Evolutionary conservation across 23 tunicate species (phyloP).

Genomic region (Phallusia fumigata): DNA sequence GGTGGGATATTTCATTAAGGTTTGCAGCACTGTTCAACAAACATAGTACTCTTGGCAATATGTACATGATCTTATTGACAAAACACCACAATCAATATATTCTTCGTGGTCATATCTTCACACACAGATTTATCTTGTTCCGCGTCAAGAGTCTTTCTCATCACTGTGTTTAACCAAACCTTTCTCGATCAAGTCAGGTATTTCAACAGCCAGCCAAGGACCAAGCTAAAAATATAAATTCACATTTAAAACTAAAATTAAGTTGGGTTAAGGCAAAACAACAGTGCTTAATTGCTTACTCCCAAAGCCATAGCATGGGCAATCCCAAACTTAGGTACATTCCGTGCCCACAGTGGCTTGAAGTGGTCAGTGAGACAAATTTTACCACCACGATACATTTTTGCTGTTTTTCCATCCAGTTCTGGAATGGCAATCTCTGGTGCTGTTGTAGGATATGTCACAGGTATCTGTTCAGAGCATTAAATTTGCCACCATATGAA

Average conservation of each 20-base stretch:
- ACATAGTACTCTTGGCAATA: too few species aligned
- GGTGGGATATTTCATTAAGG: too few species aligned
- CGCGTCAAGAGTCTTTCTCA: slow-evolving; percentile 26
- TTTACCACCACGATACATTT: slow-evolving; percentile 98
- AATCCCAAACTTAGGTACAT: slow-evolving; percentile 97
- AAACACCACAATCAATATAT: background rate
- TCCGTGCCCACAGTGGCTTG: slow-evolving; percentile 98
- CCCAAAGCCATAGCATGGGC: slow-evolving; percentile 99
- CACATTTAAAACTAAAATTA: too few species aligned
- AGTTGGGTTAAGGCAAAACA: too few species aligned
- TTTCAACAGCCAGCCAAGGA: slow-evolving; percentile 99
- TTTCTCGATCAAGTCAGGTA: slow-evolving; percentile 88
- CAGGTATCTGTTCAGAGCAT: slow-evolving; percentile 56
- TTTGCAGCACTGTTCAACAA: too few species aligned
- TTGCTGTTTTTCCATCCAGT: slow-evolving; percentile 99
- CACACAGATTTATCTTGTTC: too few species aligned
- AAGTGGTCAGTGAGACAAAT: slow-evolving; percentile 99
- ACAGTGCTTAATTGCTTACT: slow-evolving; percentile 29
- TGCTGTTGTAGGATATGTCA: slow-evolving; percentile 95
- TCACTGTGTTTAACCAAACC: slow-evolving; percentile 78
- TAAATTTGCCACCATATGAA: background rate
- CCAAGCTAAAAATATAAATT: slow-evolving; percentile 73
- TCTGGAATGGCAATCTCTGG: slow-evolving; percentile 96
- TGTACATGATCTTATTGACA: background rate
- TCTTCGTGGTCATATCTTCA: too few species aligned